Conservation (phyloP, 2,113 vertebrate genomes). For the Hyla sarda region DNA sequence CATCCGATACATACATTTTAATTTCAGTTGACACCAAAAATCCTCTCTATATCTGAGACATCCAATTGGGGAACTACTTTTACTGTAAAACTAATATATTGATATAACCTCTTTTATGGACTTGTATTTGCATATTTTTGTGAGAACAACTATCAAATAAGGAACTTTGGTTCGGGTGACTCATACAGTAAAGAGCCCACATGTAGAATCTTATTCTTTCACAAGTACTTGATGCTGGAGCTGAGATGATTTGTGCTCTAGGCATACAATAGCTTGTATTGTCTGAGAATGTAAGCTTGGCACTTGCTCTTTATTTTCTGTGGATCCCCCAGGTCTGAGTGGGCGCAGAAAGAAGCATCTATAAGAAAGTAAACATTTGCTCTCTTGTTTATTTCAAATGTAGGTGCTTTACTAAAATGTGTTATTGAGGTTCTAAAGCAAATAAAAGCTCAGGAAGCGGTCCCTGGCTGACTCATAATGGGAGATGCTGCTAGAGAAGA, state of each 20-base stretch:
- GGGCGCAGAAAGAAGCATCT: constrained; percentile 11
- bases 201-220: not conserved
- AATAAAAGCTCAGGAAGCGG: not conserved
- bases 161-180: not conserved
- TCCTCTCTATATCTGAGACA: not conserved
- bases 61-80: not conserved
- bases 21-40: not conserved
- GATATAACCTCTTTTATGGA: not conserved
- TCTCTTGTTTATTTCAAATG: not conserved
- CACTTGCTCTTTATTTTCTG: constrained; percentile 24
- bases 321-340: constrained; percentile 23
- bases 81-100: not conserved
- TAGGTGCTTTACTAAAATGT: not conserved
- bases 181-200: not conserved
- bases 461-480: not conserved
- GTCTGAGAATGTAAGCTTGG: not conserved
- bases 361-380: constrained; percentile 9
- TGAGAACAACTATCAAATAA: not conserved
- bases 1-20: not conserved
- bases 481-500: not conserved
- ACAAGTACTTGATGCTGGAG: not conserved
- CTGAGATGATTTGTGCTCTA: constrained; percentile 1
- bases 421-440: not conserved
- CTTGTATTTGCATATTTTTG: not conserved
- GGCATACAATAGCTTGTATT: constrained; percentile 1